Base-by-base conservation (phyloP, 1,140 invertebrate species). In the Scaptodrosophila lebanonensis region DNA sequence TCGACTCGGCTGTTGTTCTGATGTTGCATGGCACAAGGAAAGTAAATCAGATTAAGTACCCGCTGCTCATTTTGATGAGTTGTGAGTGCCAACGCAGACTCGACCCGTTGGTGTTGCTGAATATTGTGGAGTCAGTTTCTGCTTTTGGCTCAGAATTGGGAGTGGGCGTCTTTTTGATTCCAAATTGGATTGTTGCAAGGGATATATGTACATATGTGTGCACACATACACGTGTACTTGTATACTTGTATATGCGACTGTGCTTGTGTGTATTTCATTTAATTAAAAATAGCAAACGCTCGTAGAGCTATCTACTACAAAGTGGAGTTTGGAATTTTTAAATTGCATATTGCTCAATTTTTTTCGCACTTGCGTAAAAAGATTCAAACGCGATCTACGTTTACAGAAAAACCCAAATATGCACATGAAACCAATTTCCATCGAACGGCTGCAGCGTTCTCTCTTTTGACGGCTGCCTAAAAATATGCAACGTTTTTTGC, bases 11-110 rank as follows among this genome's bases (percentile, higher is more conserved):
- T 47, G 13, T 32, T 66, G 22, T 38, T 22, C 40, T 52, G n/a
- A n/a, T n/a, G n/a, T n/a, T n/a, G n/a, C n/a, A 33, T 8, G 30
- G 59, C 40, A 64, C 45, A 50, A 69, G 65, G 57, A 66, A 82
- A 82, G 75, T 82, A 82, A 82, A 82, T 82, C 76, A 82, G 75
- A 82, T 82, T 82, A 82, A 82, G 75, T 82, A 82, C 67, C 75
- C 75, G 69, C 75, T 83, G 75, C 75, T 82, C 75, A 82, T 82
- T 82, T 82, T 82, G 69, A 82, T 82, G 76, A 79, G 75, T 53
- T 66, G 58, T 52, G 43, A 68, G 65, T 54, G 61, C 54, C 53
- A 48, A 56, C 59, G 45, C 38, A 4, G 22, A 25, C 22, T 2
- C 18, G 20, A 49, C 8, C n/a, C n/a, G n/a, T n/a, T n/a, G n/a